Percentiles rank a stretch among this genome's conserved stretches.
These are phyloP conservation scores for Echiichthys vipera DNA, from an alignment of 2,797 vertebrate species.

Conservation along the genomic window DNA sequence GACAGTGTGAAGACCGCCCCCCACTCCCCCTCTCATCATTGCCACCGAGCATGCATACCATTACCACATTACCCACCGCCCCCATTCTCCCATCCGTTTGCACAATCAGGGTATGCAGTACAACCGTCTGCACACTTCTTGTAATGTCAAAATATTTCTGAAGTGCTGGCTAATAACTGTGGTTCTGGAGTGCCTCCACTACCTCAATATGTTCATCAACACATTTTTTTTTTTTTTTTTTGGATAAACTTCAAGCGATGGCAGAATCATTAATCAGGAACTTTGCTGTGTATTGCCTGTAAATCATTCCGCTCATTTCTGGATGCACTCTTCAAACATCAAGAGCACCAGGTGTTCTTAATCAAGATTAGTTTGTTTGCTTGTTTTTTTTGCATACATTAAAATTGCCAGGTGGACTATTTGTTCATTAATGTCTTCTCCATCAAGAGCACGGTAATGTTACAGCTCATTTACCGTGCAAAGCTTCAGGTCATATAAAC, in stretches of 20 bases:
- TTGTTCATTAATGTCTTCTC: constrained; percentile 73
- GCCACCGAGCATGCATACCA: constrained; percentile 52
- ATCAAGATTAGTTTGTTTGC: constrained; percentile 74
- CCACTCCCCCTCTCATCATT: background rate
- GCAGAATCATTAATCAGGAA: constrained; percentile 71
- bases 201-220: constrained; percentile 70
- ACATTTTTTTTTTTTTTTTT: constrained; percentile 34
- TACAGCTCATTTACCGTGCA: constrained; percentile 76
- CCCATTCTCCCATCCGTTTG: constrained; percentile 29
- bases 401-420: constrained; percentile 70
- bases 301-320: constrained; percentile 57
- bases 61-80: constrained; percentile 52
- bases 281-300: constrained; percentile 54
- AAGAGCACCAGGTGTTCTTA: constrained; percentile 71
- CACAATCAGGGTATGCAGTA: constrained; percentile 37
- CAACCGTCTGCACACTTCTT: constrained; percentile 22
- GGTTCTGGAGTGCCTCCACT: constrained; percentile 57
- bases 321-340: constrained; percentile 59
- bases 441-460: constrained; percentile 67
- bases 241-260: constrained; percentile 56
- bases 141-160: constrained; percentile 63
- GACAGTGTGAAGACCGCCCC: constrained; percentile 50
- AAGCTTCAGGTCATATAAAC: constrained; percentile 69
- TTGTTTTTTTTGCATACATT: constrained; percentile 69
- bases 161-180: constrained; percentile 60